Percentiles rank a stretch among this genome's conserved stretches.
phyloP scores from a whole-genome alignment of 2,888 invertebrate genomes.

The Pristionchus mayeri region DNA sequence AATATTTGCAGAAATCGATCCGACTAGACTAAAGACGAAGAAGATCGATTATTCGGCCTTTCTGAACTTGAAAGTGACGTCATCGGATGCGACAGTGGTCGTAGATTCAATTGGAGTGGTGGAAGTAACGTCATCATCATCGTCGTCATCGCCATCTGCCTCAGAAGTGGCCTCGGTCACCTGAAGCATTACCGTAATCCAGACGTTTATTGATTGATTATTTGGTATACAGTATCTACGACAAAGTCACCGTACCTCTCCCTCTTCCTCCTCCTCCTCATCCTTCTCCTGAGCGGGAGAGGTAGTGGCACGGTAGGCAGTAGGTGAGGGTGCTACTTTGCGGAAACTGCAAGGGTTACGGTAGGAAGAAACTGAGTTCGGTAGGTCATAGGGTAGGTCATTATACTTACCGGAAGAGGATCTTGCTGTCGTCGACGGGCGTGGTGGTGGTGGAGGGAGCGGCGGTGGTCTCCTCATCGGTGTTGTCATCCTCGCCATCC shows the following conservation, averaged over 20 bases:
- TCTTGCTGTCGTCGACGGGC: slow-evolving; percentile 1
- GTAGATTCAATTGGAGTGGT: not conserved
- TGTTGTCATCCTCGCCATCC: not conserved
- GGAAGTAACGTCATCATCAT: not conserved
- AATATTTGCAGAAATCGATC: slow-evolving; percentile 2
- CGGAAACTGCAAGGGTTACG: slow-evolving; percentile 15
- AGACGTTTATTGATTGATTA: not conserved
- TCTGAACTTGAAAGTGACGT: not conserved
- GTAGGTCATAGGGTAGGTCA: not conserved
- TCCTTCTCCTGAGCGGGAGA: not conserved
- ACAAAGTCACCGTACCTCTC: not conserved
- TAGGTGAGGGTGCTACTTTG: not conserved
- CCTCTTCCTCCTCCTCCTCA: slow-evolving; percentile 9
- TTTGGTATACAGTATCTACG: too few relatives aligned
- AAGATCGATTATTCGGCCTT: not conserved
- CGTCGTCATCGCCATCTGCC: not conserved
- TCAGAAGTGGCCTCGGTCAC: not conserved
- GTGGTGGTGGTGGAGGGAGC: not conserved
- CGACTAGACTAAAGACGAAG: not conserved
- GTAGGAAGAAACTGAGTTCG: too few relatives aligned
- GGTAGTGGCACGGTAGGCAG: not conserved
- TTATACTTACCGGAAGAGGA: not conserved
- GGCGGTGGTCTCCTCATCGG: not conserved
- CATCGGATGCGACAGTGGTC: not conserved
- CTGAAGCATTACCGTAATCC: not conserved